phyloP scores from a whole-genome alignment of 2,797 vertebrate species.

The Propithecus deckenii region DNA sequence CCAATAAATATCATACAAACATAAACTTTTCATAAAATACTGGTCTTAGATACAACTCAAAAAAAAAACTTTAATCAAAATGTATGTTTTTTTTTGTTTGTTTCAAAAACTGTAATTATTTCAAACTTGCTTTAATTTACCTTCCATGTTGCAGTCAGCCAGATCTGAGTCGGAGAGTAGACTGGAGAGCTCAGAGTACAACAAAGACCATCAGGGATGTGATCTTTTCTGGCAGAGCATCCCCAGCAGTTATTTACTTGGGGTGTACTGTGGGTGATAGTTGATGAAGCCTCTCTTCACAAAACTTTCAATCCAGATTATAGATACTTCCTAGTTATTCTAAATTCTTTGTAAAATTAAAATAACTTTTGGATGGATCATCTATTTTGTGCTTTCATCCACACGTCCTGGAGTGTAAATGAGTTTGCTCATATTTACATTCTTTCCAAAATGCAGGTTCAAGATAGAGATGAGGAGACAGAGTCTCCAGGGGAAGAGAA shows the following conservation, averaged over 20 bases:
- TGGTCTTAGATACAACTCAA: not conserved
- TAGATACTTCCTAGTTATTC: not conserved
- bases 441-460: not conserved
- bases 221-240: no score
- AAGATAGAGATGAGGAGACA: not conserved
- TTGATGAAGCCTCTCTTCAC: not conserved
- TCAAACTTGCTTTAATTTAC: not conserved
- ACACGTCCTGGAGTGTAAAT: not conserved
- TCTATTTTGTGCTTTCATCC: not conserved
- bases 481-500: not conserved
- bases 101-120: not conserved
- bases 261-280: rapidly evolving
- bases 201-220: rapidly evolving
- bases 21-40: not conserved
- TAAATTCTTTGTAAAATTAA: not conserved
- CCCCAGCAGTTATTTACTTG: not conserved
- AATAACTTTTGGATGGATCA: not conserved
- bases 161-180: not conserved
- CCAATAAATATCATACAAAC: not conserved
- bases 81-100: not conserved
- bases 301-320: not conserved
- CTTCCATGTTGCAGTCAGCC: not conserved
- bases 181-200: not conserved
- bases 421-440: not conserved
- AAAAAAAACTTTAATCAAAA: not conserved